A percentile compares a stretch with the other conserved stretches of the same genome.
Conservation (phyloP, 2,113 vertebrate genomes). For the Python bivittatus region DNA sequence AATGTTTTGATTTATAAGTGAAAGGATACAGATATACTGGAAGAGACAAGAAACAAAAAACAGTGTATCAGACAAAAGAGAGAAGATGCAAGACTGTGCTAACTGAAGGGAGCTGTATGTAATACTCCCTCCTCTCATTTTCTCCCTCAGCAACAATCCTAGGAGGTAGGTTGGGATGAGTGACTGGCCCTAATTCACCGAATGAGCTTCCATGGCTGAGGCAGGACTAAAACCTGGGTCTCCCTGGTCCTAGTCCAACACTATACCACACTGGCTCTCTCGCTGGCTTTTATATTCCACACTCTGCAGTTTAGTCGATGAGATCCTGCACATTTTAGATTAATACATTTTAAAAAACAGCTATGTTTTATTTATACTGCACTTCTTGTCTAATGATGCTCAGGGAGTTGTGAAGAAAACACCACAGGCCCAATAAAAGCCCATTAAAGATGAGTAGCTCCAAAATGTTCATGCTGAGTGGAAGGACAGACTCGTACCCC, state of each 20-base stretch:
- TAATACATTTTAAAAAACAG: background rate
- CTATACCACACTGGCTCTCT: background rate
- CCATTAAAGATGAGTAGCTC: background rate
- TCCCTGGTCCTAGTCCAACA: background rate
- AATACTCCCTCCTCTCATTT: background rate
- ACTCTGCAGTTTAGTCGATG: background rate
- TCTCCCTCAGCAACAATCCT: background rate
- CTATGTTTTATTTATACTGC: background rate
- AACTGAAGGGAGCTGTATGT: background rate
- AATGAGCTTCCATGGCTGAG: background rate
- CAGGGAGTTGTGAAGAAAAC: background rate
- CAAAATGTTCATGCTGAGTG: background rate
- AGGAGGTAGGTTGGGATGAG: background rate
- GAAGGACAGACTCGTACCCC: background rate
- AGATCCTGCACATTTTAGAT: background rate
- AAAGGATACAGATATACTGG: background rate
- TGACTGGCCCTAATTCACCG: background rate
- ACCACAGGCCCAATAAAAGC: background rate
- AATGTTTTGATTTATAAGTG: background rate
- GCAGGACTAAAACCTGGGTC: background rate
- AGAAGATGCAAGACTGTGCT: background rate
- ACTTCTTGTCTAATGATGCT: background rate
- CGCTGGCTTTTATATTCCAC: background rate
- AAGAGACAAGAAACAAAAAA: background rate
- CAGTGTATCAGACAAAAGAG: background rate